These are phyloP conservation scores for Fulica atra DNA, from an alignment of 2,113 vertebrate genomes.

Conservation along the genomic window DNA sequence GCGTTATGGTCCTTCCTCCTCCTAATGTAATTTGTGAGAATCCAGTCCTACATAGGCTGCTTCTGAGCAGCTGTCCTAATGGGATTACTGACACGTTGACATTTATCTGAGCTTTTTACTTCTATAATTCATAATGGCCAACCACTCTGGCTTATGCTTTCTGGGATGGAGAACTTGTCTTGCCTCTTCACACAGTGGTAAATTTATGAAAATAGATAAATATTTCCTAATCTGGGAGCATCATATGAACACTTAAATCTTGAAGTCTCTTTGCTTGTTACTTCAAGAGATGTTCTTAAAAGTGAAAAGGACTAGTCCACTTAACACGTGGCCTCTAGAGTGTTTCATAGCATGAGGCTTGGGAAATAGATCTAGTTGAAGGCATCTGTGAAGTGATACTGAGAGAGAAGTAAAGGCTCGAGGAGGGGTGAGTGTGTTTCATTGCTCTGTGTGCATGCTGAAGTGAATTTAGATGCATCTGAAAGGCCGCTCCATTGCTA, in stretches of 20 bases:
- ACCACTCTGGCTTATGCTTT: not conserved
- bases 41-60: not conserved
- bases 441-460: not conserved
- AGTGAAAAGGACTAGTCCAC: not conserved
- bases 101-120: constrained; percentile 41
- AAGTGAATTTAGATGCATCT: not conserved
- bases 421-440: not conserved
- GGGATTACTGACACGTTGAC: not conserved
- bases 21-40: constrained; percentile 28
- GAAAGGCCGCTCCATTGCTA: constrained; percentile 7
- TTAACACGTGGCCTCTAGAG: not conserved
- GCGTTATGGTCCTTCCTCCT: not conserved
- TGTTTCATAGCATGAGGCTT: not conserved
- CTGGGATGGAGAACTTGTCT: not conserved
- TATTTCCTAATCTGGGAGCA: constrained; percentile 27
- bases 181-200: not conserved
- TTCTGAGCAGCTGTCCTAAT: constrained; percentile 11
- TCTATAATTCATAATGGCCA: constrained; percentile 28
- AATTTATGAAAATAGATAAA: constrained; percentile 29
- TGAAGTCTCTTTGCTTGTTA: not conserved
- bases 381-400: not conserved
- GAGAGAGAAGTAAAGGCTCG: not conserved
- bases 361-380: not conserved
- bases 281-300: not conserved
- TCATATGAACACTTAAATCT: not conserved